Evolutionary conservation across 1,140 invertebrate genomes (phyloP), one percentile per base, ranked within the genome.

Genomic region (Atta cephalotes): DNA sequence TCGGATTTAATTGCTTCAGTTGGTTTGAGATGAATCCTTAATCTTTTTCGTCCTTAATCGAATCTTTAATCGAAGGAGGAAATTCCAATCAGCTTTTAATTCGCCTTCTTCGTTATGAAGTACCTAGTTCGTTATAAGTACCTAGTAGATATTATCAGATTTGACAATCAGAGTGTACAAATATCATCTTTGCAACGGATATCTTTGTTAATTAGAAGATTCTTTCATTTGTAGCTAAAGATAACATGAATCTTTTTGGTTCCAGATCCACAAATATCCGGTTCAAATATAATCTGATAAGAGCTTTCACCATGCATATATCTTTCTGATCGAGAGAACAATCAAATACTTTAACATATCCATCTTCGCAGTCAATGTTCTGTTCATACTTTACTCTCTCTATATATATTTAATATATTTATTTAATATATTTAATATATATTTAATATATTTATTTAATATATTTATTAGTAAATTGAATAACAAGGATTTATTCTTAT

Each of bases 341-440:
- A 94, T 99, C 97, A 93, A 99, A 99, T 1, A 99, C 95, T 96
- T 99, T 99, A 18, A 99, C 95, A 93, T 99, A 99, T 77, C 99
- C 99, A 94, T 99, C 99, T 78, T 99, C 99, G 93, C 99, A 99
- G 95, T 99, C 99, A 93, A 99, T 99, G 93, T 99, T 99, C 94
- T 99, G 99, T 95, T 99, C 99, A 94, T 99, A 99, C 95, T 99
- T 99, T 0, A 99, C 99, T 31, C 3, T 31, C 28, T 31, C 28
- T 31, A 31, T 31, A 31, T 31, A 31, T 25, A 25, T 25, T 25
- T 25, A 25, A 25, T 25, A 31, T 31, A 31, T 31, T 31, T 31
- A 31, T 4, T 31, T 28, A 2, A 2, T 28, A 31, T 31, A 31
- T 31, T 31, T 31, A 31, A 31, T 31, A 3, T 31, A 28, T 28